Evolutionary conservation across 2,888 invertebrate species (phyloP), one percentile per base, ranked within the genome.

Genomic region (Metacarcinus magister): DNA sequence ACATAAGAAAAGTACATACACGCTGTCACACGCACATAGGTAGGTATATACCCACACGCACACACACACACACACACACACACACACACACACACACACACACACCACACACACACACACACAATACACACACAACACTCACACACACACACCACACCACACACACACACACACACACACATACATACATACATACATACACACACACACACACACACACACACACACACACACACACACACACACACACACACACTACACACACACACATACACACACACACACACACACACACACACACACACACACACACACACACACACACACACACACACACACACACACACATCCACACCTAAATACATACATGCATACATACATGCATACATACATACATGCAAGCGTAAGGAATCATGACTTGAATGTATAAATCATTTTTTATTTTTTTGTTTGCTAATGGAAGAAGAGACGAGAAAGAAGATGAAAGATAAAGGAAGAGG

Each of bases 311-410:
- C 28, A 13, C 46, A 39, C 28, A 13, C 46, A 39, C 23, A 13
- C 46, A 39, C 46, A 60, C 60, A 19, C 60, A 60, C 60, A 60
- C n/a, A 67, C 23, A n/a, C 32, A 91, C 19, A 10, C 32, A 91
- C n/a, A 39, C 46, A 91, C 46, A 4, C 32, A 5, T 43, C 43
- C 10, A 44, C n/a, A 91, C n/a, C 43, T 43, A 39, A n/a, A 44
- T 16, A 91, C 46, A 39, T 91, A 39, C 13, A 91, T 39, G 28
- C 39, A 32, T 39, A 39, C 46, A 91, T 39, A 39, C 39, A 91
- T 39, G n/a, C 46, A 13, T 91, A 91, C 43, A 91, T 91, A 91
- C 43, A 91, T 91, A 91, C 43, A 91, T 91, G 5, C 91, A 39
- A 32, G 23, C 39, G 23, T 7, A 19, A 39, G 19, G 28, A 2